These are phyloP conservation scores for Drosophila sproati DNA, from an alignment of 1,140 invertebrate species.

Conservation along the genomic window DNA sequence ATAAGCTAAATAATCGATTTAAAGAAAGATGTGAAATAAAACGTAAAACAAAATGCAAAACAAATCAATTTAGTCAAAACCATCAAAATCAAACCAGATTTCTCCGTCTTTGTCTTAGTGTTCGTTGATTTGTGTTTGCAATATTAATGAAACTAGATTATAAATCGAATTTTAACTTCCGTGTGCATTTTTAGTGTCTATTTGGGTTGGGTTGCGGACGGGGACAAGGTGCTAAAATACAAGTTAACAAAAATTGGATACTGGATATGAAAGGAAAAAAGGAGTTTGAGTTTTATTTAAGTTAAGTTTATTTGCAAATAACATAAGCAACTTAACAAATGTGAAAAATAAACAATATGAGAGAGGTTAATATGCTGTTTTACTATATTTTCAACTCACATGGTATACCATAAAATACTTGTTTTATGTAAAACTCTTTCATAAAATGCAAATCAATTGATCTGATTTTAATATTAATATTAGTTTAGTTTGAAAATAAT, in stretches of 20 bases:
- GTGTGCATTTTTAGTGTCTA: slow-evolving; percentile 28
- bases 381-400: too few species aligned
- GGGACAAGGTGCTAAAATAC: not conserved
- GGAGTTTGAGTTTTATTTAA: too few species aligned
- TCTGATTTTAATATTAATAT: too few species aligned
- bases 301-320: too few species aligned
- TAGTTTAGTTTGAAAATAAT: too few species aligned
- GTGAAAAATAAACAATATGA: too few species aligned
- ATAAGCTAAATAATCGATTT: not conserved
- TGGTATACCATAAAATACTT: too few species aligned
- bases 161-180: slow-evolving; percentile 51
- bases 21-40: slow-evolving; percentile 2
- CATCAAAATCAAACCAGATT: slow-evolving; percentile 42
- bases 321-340: too few species aligned
- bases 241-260: not conserved
- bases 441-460: too few species aligned
- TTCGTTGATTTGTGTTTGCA: not conserved
- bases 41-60: not conserved
- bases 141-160: slow-evolving; percentile 35
- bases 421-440: too few species aligned
- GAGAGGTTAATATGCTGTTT: too few species aligned
- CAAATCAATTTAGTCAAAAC: slow-evolving; percentile 20
- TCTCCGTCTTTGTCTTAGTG: slow-evolving; percentile 13
- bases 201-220: not conserved
- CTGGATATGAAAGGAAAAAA: too few species aligned